Evolutionary conservation across 2,888 invertebrate genomes (phyloP).

Genomic region (Orgyia antiqua): DNA sequence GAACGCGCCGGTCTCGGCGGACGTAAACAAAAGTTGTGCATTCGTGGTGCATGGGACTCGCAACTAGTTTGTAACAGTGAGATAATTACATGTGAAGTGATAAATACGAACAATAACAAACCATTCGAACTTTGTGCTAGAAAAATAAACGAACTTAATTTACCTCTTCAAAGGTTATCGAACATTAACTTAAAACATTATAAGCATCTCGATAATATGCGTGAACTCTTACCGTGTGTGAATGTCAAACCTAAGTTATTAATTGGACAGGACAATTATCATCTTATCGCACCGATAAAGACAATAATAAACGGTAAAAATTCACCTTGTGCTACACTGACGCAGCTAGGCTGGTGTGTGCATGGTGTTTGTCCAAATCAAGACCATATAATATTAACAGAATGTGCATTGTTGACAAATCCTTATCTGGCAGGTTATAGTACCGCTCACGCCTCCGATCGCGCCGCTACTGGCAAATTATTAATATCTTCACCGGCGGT

Average conservation of each 20-base stretch:
- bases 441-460: too few species aligned
- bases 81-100: neutral
- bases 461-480: neutral
- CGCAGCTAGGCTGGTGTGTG: neutral
- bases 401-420: too few species aligned
- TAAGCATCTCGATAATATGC: neutral
- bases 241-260: neutral
- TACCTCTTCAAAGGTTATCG: neutral
- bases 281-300: neutral
- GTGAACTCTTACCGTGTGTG: neutral
- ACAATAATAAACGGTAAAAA: too few species aligned
- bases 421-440: too few species aligned
- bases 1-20: conserved; percentile 1
- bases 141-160: conserved; percentile 1
- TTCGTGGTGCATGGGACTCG: conserved; percentile 5
- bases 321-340: neutral
- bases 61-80: neutral
- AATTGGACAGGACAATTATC: neutral
- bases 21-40: conserved; percentile 3
- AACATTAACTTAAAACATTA: neutral
- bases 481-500: too few species aligned
- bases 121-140: neutral
- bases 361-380: neutral
- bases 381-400: too few species aligned
- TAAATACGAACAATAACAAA: neutral